Conservation (phyloP, 2,888 invertebrate species). For the Carterocephalus palaemon region DNA sequence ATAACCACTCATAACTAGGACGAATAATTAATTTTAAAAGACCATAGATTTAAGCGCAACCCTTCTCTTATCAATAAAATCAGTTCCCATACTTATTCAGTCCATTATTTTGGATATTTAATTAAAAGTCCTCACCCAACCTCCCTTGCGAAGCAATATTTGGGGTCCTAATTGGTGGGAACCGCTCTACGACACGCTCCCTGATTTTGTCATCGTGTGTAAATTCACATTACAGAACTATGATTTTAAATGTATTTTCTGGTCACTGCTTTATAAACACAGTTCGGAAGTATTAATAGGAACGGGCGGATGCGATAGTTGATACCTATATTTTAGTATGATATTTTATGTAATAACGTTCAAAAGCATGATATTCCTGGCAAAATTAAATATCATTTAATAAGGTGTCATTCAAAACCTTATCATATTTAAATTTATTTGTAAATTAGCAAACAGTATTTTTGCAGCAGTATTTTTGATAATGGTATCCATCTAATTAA, state of each 20-base stretch:
- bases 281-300: neutral
- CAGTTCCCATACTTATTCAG: constrained; percentile 65
- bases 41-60: neutral
- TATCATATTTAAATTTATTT: too few species aligned
- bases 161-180: constrained; percentile 71
- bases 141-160: constrained; percentile 50
- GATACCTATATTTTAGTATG: too few species aligned
- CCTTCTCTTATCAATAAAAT: constrained; percentile 32
- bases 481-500: too few species aligned
- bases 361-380: too few species aligned
- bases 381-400: too few species aligned
- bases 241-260: constrained; percentile 11
- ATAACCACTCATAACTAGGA: too few species aligned
- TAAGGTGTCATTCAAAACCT: too few species aligned
- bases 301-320: neutral
- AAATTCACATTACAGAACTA: constrained; percentile 12
- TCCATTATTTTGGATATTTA: constrained; percentile 68
- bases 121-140: constrained; percentile 56
- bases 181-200: constrained; percentile 50
- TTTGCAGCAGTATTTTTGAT: too few species aligned
- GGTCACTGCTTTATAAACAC: constrained; percentile 3
- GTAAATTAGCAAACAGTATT: too few species aligned
- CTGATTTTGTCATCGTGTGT: constrained; percentile 32
- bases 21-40: neutral
- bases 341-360: too few species aligned